These are phyloP conservation scores for sheep (Ovis aries) DNA, from an alignment of 2,113 vertebrate genomes.

Conservation along the genomic window ARS-UI_Ramb_v3.0 NC_056060.1:69750001-69750500, in stretches of 20 bases:
- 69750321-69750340: background rate
- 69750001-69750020: background rate
- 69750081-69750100: background rate
- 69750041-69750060: background rate
- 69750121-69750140: background rate
- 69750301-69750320: background rate
- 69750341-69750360: background rate
- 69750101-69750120: background rate
- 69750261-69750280: background rate
- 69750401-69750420: background rate
- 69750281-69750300: background rate
- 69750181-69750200: background rate
- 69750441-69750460: background rate
- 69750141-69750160: background rate
- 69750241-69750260: background rate
- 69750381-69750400: background rate
- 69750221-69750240: background rate
- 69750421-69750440: background rate
- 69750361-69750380: background rate
- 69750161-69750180: background rate
- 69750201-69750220: background rate
- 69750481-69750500: background rate
- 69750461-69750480: background rate
- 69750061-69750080: background rate
- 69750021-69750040: background rate